phyloP scores from a whole-genome alignment of 2,888 invertebrate genomes.

The Acanthosepion esculentum region DNA sequence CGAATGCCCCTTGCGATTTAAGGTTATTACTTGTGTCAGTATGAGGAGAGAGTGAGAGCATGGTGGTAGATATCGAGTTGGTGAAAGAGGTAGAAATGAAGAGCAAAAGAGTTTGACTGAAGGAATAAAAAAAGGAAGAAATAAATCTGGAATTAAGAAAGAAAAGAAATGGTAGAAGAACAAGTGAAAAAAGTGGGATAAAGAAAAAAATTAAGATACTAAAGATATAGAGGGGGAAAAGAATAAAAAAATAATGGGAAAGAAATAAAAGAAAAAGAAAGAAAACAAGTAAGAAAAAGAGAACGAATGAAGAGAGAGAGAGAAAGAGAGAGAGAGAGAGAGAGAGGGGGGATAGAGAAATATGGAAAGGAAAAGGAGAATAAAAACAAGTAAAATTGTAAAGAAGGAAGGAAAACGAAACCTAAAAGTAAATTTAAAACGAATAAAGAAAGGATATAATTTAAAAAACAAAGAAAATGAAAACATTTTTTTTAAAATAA shows the following conservation, averaged over 20 bases:
- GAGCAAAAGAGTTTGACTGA: not conserved
- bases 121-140: not conserved
- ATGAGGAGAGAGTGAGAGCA: not conserved
- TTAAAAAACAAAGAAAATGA: not conserved
- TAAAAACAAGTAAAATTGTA: not conserved
- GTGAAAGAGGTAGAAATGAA: not conserved
- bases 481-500: too few species aligned
- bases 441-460: not conserved
- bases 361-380: not conserved
- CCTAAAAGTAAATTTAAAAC: too few species aligned
- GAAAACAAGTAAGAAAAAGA: not conserved
- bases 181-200: not conserved
- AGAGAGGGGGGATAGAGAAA: fast-evolving
- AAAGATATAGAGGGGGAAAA: not conserved
- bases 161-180: not conserved
- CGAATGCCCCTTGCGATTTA: conserved; percentile 33
- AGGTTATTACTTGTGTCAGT: conserved; percentile 33
- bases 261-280: not conserved
- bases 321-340: not conserved
- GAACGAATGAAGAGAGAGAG: not conserved
- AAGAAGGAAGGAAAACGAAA: too few species aligned
- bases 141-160: not conserved
- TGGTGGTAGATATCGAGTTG: not conserved
- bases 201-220: not conserved
- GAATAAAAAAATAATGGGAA: not conserved